Evolutionary conservation across 1,140 invertebrate species (phyloP).

Genomic region (Macrobrachium rosenbergii): DNA sequence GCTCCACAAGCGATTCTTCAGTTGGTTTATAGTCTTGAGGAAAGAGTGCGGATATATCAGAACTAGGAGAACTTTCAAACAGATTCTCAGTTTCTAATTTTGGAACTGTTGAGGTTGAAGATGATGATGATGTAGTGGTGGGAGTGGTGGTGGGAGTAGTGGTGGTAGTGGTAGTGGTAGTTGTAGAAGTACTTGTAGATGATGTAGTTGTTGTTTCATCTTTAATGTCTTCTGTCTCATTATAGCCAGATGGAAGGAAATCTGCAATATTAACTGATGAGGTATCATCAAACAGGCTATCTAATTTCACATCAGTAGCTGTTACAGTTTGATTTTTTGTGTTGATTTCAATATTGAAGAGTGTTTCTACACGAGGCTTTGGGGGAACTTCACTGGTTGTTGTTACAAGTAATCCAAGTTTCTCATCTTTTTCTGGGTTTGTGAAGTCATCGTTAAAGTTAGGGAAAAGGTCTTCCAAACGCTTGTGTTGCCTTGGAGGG

Average conservation of each 20-base stretch:
- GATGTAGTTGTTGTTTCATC: constrained; percentile 22
- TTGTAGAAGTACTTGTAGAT: neutral
- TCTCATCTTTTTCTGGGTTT: neutral
- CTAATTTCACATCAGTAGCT: constrained; percentile 41
- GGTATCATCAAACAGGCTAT: constrained; percentile 29
- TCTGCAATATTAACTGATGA: constrained; percentile 73
- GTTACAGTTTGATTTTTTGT: constrained; percentile 49
- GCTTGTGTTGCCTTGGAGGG: constrained; percentile 28
- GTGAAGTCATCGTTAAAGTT: constrained; percentile 15
- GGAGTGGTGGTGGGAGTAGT: neutral
- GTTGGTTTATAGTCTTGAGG: no score
- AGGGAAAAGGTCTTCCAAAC: constrained; percentile 12
- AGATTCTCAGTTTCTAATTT: no score
- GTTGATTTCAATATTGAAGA: constrained; percentile 55
- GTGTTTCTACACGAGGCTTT: constrained; percentile 46
- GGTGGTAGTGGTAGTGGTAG: neutral
- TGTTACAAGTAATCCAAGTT: neutral
- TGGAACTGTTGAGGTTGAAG: no score
- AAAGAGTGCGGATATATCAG: no score
- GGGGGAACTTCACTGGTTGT: neutral
- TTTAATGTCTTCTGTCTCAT: constrained; percentile 68
- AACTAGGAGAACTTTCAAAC: no score
- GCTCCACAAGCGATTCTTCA: no score
- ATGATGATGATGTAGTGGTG: no score
- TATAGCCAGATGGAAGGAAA: constrained; percentile 77